Evolutionary conservation across 2,888 invertebrate species (phyloP).

Genomic region (Stenurella melanura): DNA sequence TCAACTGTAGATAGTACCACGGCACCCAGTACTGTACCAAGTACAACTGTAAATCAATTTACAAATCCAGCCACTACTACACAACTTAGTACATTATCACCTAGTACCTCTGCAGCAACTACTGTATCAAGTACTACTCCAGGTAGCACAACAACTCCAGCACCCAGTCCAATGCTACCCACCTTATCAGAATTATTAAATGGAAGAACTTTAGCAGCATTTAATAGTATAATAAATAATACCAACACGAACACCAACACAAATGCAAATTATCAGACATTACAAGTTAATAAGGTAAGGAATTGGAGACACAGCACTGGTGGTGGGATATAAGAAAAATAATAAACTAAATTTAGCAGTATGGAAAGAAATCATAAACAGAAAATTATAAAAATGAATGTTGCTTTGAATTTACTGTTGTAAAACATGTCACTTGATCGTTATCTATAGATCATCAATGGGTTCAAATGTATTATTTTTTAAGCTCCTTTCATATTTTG

Average conservation of each 20-base stretch:
- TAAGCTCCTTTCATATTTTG: no score
- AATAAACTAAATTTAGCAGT: neutral
- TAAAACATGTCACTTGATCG: no score
- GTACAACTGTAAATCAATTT: conserved; percentile 46
- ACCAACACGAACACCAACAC: conserved; percentile 50
- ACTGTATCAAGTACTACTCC: conserved; percentile 65
- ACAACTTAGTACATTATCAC: conserved; percentile 27
- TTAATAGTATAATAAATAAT: conserved; percentile 76
- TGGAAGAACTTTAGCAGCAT: conserved; percentile 78
- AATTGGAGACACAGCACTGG: conserved; percentile 28
- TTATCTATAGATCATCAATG: no score
- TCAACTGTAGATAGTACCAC: conserved; percentile 51
- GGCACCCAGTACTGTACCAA: conserved; percentile 54
- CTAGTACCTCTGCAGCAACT: conserved; percentile 54
- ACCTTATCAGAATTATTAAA: conserved; percentile 77
- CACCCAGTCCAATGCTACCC: conserved; percentile 75
- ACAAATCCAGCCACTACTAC: conserved; percentile 37
- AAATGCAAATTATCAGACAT: conserved; percentile 71
- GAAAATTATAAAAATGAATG: neutral
- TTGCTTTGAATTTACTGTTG: no score
- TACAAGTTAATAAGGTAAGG: conserved; percentile 79
- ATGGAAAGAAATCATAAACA: conserved; percentile 4
- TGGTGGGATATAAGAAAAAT: neutral
- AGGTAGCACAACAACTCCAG: conserved; percentile 70
- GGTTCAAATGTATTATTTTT: no score